Evolutionary conservation across 2,888 invertebrate species (phyloP), one percentile per base, ranked within the genome.

Genomic region (Limnephilus marmoratus): DNA sequence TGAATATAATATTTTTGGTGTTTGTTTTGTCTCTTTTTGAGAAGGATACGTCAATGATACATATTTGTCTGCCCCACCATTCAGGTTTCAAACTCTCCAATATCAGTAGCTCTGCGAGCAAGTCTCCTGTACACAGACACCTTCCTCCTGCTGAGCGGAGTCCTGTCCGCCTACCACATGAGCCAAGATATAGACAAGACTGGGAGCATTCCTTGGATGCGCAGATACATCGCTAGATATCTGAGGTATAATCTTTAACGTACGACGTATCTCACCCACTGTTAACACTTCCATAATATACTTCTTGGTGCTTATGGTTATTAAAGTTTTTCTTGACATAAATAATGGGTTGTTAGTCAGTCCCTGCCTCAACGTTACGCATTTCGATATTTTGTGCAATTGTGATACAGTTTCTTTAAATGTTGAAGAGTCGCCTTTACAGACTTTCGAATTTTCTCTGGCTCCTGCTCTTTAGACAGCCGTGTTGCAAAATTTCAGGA

Each of bases 81-180:
- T 13, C 53, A 97, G 96, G 94, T 96, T 87, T 96, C 97, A 68
- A 97, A 96, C 94, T 96, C 96, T 91, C 97, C 97, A 0, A 92
- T 96, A 2, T 97, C 97, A 95, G 96, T 97, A 3, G 95, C 97
- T 95, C 96, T 97, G 92, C 96, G 97, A 87, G 96, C 96, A 18
- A 97, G 97, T 0, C 95, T 97, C 95, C 96, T 97, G 94, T 97
- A 97, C 95, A 97, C 97, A 2, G 97, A 98, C 94, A 96, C 97
- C 93, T 97, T 97, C 94, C 95, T 98, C 80, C 95, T 97, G 24
- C 95, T 97, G 83, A 97, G 97, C 94, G 98, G 97, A 0, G 95
- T 97, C 2, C 95, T 97, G 53, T 96, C 97, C 0, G 96, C 97
- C 0, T 97, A 97, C 94, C 96, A 97, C 85, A 95, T 97, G 94